phyloP scores from a whole-genome alignment of 2,113 vertebrate genomes.

The Pseudorhombus dupliciocellatus region DNA sequence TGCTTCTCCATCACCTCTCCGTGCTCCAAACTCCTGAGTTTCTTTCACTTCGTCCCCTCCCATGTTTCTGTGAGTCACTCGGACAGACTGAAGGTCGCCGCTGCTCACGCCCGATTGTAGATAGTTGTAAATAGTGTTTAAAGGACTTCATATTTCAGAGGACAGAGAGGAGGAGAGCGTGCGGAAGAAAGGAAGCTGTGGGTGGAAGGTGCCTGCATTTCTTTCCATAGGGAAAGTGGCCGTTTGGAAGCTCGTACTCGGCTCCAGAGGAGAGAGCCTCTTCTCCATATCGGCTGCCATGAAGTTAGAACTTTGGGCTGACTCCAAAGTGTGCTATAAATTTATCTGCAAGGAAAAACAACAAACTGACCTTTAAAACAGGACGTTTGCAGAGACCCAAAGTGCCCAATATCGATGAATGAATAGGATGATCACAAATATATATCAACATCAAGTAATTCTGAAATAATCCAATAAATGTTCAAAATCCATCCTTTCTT shows the following conservation, averaged over 20 bases:
- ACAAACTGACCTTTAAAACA: neutral
- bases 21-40: conserved; percentile 2
- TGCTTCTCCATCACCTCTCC: conserved; percentile 24
- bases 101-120: conserved; percentile 60
- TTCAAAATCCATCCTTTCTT: conserved; percentile 2
- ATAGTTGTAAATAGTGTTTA: conserved; percentile 75
- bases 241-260: conserved; percentile 17
- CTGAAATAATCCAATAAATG: neutral
- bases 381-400: conserved; percentile 18
- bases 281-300: conserved; percentile 3
- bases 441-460: neutral
- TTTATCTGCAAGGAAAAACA: conserved; percentile 9
- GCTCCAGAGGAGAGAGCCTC: neutral
- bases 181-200: conserved; percentile 23
- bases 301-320: conserved; percentile 10
- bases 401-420: conserved; percentile 10
- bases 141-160: conserved; percentile 46
- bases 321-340: conserved; percentile 7
- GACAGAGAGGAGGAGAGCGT: conserved; percentile 29
- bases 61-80: conserved; percentile 7
- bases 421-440: neutral
- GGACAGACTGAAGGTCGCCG: conserved; percentile 31
- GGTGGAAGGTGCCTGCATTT: conserved; percentile 11
- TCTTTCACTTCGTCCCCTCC: conserved; percentile 8
- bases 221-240: conserved; percentile 20